A percentile compares a stretch with the other conserved stretches of the same genome.
Evolutionary conservation across 2,113 vertebrate genomes (phyloP).

Genomic region (Plotosus lineatus): DNA sequence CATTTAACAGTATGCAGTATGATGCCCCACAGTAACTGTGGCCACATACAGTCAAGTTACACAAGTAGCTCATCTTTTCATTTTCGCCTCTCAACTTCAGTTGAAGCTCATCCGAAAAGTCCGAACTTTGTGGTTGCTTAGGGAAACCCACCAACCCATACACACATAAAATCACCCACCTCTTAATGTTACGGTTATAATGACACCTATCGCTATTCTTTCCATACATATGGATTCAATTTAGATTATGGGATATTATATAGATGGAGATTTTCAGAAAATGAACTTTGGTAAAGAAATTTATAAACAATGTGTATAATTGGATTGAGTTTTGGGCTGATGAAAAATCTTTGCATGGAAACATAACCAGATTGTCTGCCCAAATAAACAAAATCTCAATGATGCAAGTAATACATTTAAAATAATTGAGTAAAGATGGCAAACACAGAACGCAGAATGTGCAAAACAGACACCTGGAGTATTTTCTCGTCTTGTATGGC

Average conservation of each 20-base stretch:
- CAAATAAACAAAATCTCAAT: constrained; percentile 5
- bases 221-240: not conserved
- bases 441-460: not conserved
- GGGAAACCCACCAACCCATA: too few relatives aligned
- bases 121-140: too few relatives aligned
- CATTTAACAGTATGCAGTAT: not conserved
- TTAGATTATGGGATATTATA: not conserved
- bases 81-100: not conserved
- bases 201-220: not conserved
- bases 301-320: not conserved
- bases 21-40: not conserved
- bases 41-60: not conserved
- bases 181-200: not conserved
- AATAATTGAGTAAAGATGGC: not conserved
- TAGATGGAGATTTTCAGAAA: not conserved
- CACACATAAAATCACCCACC: not conserved
- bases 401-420: not conserved
- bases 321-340: not conserved
- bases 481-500: not conserved
- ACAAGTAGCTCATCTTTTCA: not conserved
- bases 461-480: not conserved
- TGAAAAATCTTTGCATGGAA: not conserved
- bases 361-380: not conserved
- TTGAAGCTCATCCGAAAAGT: not conserved
- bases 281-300: not conserved